Conservation (phyloP, 1,140 invertebrate species). For the Scylla paramamosain region DNA sequence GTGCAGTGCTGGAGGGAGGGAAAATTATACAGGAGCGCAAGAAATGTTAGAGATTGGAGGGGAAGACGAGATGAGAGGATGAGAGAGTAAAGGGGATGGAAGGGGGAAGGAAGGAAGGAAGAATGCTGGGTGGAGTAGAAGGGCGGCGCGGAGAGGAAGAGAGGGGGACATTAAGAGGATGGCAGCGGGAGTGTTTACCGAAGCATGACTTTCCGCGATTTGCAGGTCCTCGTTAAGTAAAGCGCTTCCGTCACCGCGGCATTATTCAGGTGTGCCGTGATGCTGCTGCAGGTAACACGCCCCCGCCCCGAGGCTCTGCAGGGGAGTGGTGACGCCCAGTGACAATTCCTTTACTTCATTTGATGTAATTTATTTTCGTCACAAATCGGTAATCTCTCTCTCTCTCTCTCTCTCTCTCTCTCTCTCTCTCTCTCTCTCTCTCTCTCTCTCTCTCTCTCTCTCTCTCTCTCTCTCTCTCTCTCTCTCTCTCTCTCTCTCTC, state of each 20-base stretch:
- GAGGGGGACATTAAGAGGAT: background rate
- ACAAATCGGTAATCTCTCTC: no score
- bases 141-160: no score
- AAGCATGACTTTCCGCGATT: conserved; percentile 15
- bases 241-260: conserved; percentile 42
- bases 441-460: conserved; percentile 31
- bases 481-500: background rate
- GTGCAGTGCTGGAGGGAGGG: background rate
- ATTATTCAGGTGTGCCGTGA: conserved; percentile 54
- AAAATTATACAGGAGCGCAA: background rate
- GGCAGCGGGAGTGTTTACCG: background rate
- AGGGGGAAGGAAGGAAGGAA: background rate
- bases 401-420: background rate
- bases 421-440: background rate
- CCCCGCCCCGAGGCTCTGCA: background rate
- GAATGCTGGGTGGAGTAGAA: background rate
- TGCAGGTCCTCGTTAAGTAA: conserved; percentile 31
- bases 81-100: background rate
- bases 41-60: no score
- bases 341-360: no score
- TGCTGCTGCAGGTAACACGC: conserved; percentile 31
- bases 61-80: conserved; percentile 15
- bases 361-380: no score
- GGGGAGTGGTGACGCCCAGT: background rate
- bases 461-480: conserved; percentile 50